Evolutionary conservation across 2,797 vertebrate genomes (phyloP).

Genomic region (Rallus crepitans): DNA sequence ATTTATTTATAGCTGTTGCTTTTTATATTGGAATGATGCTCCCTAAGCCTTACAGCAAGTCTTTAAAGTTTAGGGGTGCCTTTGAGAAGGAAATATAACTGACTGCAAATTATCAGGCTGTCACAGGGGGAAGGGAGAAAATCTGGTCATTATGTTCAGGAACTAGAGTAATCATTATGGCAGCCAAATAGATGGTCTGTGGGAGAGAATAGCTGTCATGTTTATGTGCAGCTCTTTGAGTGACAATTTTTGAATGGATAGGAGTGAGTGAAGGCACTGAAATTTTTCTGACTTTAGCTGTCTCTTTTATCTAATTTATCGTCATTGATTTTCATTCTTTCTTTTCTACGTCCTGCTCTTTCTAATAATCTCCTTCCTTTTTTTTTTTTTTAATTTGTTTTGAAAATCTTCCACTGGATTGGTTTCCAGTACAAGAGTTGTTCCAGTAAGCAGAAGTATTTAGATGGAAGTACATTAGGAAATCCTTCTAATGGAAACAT

Average conservation of each 20-base stretch:
- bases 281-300: conserved; percentile 43
- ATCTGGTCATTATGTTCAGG: background rate
- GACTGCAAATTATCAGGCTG: background rate
- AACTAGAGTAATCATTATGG: background rate
- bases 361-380: background rate
- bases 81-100: background rate
- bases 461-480: background rate
- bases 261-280: background rate
- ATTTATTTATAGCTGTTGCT: background rate
- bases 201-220: background rate
- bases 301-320: conserved; percentile 17
- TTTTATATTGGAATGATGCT: background rate
- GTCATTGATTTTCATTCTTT: background rate
- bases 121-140: background rate
- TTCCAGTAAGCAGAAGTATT: background rate
- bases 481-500: background rate
- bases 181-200: background rate
- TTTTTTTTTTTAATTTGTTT: background rate
- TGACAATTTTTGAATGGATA: conserved; percentile 32
- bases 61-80: background rate
- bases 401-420: background rate
- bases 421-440: background rate
- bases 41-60: background rate
- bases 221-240: conserved; percentile 8
- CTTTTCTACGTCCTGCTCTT: background rate